A percentile compares a stretch with the other conserved stretches of the same genome.
phyloP scores from a whole-genome alignment of 2,113 vertebrate species.

The Dipodomys spectabilis region DNA sequence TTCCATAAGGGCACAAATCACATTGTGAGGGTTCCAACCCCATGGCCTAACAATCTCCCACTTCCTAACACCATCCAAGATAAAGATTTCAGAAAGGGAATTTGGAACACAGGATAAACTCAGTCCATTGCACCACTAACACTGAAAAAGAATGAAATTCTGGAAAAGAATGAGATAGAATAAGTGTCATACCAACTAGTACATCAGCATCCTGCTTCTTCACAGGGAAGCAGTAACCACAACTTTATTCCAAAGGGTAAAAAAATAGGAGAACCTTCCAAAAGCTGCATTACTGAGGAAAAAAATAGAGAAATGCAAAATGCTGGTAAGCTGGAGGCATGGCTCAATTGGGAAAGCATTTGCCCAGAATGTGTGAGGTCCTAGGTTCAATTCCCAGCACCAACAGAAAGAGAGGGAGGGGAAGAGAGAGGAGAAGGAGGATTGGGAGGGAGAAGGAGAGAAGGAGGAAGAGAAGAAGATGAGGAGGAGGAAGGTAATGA shows the following conservation, averaged over 20 bases:
- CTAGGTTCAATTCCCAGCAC: too few species aligned
- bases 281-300: neutral
- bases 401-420: too few species aligned
- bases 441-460: too few species aligned
- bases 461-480: too few species aligned
- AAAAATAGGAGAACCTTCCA: neutral
- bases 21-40: neutral
- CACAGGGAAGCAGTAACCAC: neutral
- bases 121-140: neutral
- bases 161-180: neutral
- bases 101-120: neutral
- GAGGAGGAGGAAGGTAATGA: too few species aligned
- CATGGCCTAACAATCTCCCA: neutral
- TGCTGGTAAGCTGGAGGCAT: neutral
- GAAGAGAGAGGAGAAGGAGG: too few species aligned
- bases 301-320: neutral
- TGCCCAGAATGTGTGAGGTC: too few species aligned
- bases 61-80: neutral
- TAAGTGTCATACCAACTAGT: neutral
- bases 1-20: neutral
- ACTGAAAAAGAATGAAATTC: neutral
- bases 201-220: neutral
- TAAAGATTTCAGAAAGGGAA: neutral
- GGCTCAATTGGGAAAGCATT: too few species aligned
- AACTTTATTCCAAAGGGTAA: neutral